Evolutionary conservation across 2,113 vertebrate species (phyloP).

Genomic region (Paralichthys olivaceus): DNA sequence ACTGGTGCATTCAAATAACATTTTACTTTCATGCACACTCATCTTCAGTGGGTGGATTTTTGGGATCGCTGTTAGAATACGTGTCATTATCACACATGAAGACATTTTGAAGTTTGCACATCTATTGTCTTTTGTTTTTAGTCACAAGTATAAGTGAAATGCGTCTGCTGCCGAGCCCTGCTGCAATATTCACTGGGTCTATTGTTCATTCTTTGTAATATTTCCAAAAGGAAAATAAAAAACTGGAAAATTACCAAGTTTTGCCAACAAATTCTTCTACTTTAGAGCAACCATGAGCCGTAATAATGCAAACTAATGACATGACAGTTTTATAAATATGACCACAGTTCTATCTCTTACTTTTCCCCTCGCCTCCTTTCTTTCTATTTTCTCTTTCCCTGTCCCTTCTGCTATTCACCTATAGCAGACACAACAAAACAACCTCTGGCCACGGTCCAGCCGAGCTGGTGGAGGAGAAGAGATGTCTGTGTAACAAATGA

Average conservation of each 20-base stretch:
- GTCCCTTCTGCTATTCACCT: constrained; percentile 32
- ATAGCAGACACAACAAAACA: constrained; percentile 39
- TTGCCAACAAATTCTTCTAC: background rate
- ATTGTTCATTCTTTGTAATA: too few relatives aligned
- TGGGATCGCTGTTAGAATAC: background rate
- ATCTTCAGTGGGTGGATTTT: background rate
- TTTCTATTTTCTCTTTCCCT: background rate
- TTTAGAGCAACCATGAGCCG: background rate
- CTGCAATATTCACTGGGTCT: too few relatives aligned
- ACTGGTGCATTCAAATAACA: background rate
- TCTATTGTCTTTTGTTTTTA: too few relatives aligned
- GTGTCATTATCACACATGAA: too few relatives aligned
- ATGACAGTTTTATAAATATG: background rate
- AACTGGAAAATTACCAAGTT: too few relatives aligned
- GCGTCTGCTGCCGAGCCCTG: too few relatives aligned
- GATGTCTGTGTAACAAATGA: constrained; percentile 70
- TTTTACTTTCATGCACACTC: background rate
- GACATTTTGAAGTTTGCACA: too few relatives aligned
- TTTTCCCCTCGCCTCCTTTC: too few relatives aligned
- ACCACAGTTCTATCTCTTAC: background rate
- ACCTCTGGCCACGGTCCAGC: constrained; percentile 39
- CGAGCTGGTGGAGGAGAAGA: constrained; percentile 49
- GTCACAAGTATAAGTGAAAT: too few relatives aligned
- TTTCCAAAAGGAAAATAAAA: too few relatives aligned
- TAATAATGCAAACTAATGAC: too few relatives aligned